Base-by-base conservation (phyloP, 2,113 vertebrate genomes). In the Lycaon pictus region DNA sequence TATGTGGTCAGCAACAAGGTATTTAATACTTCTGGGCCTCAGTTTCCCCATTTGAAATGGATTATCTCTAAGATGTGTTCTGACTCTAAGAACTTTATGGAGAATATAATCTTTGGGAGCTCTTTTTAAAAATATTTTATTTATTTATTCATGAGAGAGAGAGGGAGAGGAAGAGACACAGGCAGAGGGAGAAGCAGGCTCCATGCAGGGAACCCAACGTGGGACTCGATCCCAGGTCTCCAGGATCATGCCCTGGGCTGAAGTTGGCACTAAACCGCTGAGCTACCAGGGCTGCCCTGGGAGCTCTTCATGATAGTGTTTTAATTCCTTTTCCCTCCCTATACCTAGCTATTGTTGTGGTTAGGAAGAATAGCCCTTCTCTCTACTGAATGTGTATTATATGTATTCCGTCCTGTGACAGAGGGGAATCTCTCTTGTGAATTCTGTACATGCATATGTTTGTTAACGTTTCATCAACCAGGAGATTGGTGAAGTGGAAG, bases 1-100 rank as follows among this genome's bases (percentile, higher is more conserved):
- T 83, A 2, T 89, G 48, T n/a, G 16, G 35, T 79, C 55, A 69
- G 86, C 25, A 91, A n/a, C n/a, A 82, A 62, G 20, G 53, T 89
- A 35, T 65, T 71, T 62, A 92, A 92, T 83, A 7, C 25, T 89
- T 77, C 29, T 48, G 35, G 53, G 23, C 17, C n/a, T 92, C 60
- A 16, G 29, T 90, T 74, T 91, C 7, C 43, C 86, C 51, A 76
- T 88, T 55, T 95, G 27, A 95, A 96, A 83, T 60, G 20, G 20
- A 86, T 11, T 86, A 67, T 62, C 23, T 89, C 15, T 35, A 72
- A 71, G 2, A 69, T 43, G 23, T 76, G 32, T 69, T 37, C 22
- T 32, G 81, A 71, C 20, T 86, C 9, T 89, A 90, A 90, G 43
- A 27, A 83, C 77, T 53, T 77, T 60, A 69, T 97, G 43, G 71